These are phyloP conservation scores for Drosophila anomalipes DNA, from an alignment of 2,888 invertebrate genomes.

Conservation along the genomic window DNA sequence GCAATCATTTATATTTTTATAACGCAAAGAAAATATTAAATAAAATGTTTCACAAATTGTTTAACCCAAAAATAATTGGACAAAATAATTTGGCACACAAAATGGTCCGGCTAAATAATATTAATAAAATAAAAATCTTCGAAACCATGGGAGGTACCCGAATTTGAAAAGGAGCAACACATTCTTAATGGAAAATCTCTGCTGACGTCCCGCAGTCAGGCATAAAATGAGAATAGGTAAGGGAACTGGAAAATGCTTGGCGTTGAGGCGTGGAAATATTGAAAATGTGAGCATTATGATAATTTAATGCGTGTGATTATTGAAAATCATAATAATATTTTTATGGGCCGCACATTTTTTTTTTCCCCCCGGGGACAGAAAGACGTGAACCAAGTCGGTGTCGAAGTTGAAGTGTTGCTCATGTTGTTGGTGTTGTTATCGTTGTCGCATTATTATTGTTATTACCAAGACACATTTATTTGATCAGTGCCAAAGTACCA, in stretches of 20 bases:
- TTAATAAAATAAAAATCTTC: slow-evolving; percentile 58
- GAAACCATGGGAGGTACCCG: slow-evolving; percentile 8
- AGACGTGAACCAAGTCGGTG: slow-evolving; percentile 39
- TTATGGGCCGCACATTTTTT: slow-evolving; percentile 62
- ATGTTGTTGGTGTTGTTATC: slow-evolving; percentile 52
- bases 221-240: background rate
- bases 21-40: slow-evolving; percentile 17
- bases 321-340: slow-evolving; percentile 79
- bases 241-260: slow-evolving; percentile 22
- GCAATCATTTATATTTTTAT: background rate
- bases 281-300: slow-evolving; percentile 76
- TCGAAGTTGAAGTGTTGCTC: slow-evolving; percentile 23
- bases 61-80: slow-evolving; percentile 13
- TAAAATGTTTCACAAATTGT: slow-evolving; percentile 15
- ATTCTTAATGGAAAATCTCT: slow-evolving; percentile 54
- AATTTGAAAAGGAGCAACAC: slow-evolving; percentile 37
- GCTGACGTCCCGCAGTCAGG: slow-evolving; percentile 4
- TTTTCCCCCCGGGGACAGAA: background rate
- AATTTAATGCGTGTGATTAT: slow-evolving; percentile 78
- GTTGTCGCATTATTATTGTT: slow-evolving; percentile 80
- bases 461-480: slow-evolving; percentile 76
- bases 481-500: slow-evolving; percentile 79
- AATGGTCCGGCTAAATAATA: slow-evolving; percentile 43
- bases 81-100: slow-evolving; percentile 39
- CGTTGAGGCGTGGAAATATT: slow-evolving; percentile 61